Base-by-base conservation (phyloP, 1,140 invertebrate species). In the Chionoecetes opilio region DNA sequence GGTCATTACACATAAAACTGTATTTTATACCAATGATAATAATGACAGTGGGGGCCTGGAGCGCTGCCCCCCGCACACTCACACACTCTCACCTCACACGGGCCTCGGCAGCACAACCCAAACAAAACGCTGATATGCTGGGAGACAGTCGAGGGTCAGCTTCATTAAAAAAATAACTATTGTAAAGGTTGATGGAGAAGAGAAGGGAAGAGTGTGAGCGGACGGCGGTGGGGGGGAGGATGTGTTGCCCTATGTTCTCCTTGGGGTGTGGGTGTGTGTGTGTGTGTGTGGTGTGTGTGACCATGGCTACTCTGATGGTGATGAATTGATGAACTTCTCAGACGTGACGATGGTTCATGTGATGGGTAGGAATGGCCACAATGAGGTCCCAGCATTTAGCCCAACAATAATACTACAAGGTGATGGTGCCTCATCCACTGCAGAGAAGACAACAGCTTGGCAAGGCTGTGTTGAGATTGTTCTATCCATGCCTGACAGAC, bases 11-110 rank as follows among this genome's bases (percentile, higher is more conserved):
- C 94, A 95, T 95, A 95, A 95, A 95, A 92, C 90, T 95, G 91
- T 95, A 95, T 95, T 95, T 95, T 95, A 95, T 95, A 95, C 94
- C 94, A 95, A 95, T 95, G 92, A 95, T 95, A 95, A 95, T 95
- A 95, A 95, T 95, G 94, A 95, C 87, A 95, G 92, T 91, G 94
- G 92, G 92, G n/a, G 90, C 91, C 63, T 95, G 94, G 94, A 95
- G 94, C 94, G 53, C 94, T 82, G 31, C 63, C 87, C 92, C 94
- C 84, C 89, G 32, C 32, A 85, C 94, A 91, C 84, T 53, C 91
- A 41, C 85, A 82, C 86, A 84, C 92, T 82, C 87, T 82, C 82
- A 94, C 86, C 17, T 75, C 88, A 91, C 82, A 95, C 82, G 85
- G 89, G 46, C 82, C 41, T n/a, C 82, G 92, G 94, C 94, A 87